Base-by-base conservation (phyloP, 2,888 invertebrate genomes). In the Drosophila fungiperda region DNA sequence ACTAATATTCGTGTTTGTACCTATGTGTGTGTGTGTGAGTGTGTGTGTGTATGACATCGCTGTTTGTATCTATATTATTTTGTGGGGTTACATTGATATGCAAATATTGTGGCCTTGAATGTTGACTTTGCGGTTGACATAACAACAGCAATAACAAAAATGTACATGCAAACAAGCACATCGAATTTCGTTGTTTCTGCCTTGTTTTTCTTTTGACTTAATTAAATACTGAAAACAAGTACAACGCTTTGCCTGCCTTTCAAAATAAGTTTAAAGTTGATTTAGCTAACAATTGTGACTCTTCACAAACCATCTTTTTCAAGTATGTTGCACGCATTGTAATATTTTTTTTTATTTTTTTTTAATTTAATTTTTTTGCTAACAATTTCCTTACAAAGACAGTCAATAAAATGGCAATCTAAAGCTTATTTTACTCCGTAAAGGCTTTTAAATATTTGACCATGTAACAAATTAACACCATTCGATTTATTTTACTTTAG, bases 41-140 rank as follows among this genome's bases (percentile, higher is more conserved):
- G 29, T 67, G 26, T 0, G n/a, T 12, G 42, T 12, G 45, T 7
- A 11, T 42, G 20, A 12, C 11, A 12, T 45, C 15, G 4, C 45
- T 45, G 45, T 1, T 45, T 45, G 23, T 23, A 45, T 50, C n/a
- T 36, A 20, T 45, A 35, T 32, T 15, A 42, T 26, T 42, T 48
- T 40, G 45, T 20, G 29, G 52, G 33, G 29, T 29, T 69, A 80
- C 78, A 83, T 86, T 82, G 79, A 78, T 81, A 87, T 87, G 85
- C 66, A 83, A 84, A 83, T 82, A 68, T 64, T 68, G 64, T 59
- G 50, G 65, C 36, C 50, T 63, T 52, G 58, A 60, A 59, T 72
- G 65, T 73, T 83, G 83, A 72, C 87, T 55, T 68, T 77, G 71
- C 23, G 69, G 68, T 26, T 54, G 29, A 35, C 64, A 61, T 40